Evolutionary conservation across 2,888 invertebrate species (phyloP).

Genomic region (Drosophila kambysellisi): DNA sequence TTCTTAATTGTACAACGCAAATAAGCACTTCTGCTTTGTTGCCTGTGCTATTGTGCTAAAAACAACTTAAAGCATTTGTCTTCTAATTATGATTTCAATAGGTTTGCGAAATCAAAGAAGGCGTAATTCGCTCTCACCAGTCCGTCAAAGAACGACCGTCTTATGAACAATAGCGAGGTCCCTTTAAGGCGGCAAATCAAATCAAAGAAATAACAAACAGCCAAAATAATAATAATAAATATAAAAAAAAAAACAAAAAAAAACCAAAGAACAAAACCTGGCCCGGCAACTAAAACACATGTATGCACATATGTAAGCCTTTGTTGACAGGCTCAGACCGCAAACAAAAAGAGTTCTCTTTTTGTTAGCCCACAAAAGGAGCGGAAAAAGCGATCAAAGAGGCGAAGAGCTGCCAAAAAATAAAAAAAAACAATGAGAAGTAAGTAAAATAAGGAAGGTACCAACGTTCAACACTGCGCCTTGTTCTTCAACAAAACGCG

Average conservation of each 20-base stretch:
- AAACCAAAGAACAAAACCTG: slow-evolving; percentile 31
- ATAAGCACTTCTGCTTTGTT: slow-evolving; percentile 52
- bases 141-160: slow-evolving; percentile 37
- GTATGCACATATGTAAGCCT: slow-evolving; percentile 29
- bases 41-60: slow-evolving; percentile 47
- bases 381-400: slow-evolving; percentile 79
- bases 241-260: slow-evolving; percentile 11
- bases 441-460: slow-evolving; percentile 30
- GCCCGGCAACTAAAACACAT: slow-evolving; percentile 30
- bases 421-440: slow-evolving; percentile 13
- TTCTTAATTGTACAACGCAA: slow-evolving; percentile 40
- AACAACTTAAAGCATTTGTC: slow-evolving; percentile 61
- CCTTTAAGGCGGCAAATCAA: slow-evolving; percentile 77
- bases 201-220: slow-evolving; percentile 78
- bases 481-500: slow-evolving; percentile 55
- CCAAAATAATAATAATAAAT: slow-evolving; percentile 62
- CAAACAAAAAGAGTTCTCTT: slow-evolving; percentile 67
- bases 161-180: slow-evolving; percentile 44
- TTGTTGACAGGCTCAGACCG: slow-evolving; percentile 72
- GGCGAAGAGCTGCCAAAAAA: slow-evolving; percentile 58
- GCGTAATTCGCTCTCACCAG: slow-evolving; percentile 83
- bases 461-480: slow-evolving; percentile 21
- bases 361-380: slow-evolving; percentile 60
- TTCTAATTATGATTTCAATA: slow-evolving; percentile 75
- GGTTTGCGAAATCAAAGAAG: slow-evolving; percentile 79